phyloP scores from a whole-genome alignment of 2,797 vertebrate species.

The Cyprinella venusta region DNA sequence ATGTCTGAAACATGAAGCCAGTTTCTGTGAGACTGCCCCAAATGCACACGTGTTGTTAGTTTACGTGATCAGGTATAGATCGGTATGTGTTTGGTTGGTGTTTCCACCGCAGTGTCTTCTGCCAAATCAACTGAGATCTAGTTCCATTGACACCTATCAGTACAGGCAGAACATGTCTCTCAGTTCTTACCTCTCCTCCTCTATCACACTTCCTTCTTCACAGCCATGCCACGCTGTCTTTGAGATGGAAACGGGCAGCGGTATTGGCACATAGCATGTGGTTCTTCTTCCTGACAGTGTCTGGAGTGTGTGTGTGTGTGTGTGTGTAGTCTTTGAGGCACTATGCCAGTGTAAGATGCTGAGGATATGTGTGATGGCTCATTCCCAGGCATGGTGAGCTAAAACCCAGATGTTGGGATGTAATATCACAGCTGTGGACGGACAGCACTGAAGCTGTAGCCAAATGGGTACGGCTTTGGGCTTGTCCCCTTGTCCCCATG shows the following conservation, averaged over 20 bases:
- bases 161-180: slow-evolving; percentile 70
- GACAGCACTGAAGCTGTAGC: slow-evolving; percentile 88
- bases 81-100: slow-evolving; percentile 57
- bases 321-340: slow-evolving; percentile 69
- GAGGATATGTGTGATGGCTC: slow-evolving; percentile 93
- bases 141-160: slow-evolving; percentile 80
- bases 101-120: slow-evolving; percentile 56
- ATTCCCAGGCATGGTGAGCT: slow-evolving; percentile 97
- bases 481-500: slow-evolving; percentile 89
- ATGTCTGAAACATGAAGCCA: not conserved
- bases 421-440: slow-evolving; percentile 95
- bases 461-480: slow-evolving; percentile 89
- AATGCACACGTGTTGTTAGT: slow-evolving; percentile 9
- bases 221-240: slow-evolving; percentile 68
- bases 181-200: slow-evolving; percentile 45
- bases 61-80: slow-evolving; percentile 10
- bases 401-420: slow-evolving; percentile 99
- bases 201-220: slow-evolving; percentile 59
- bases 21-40: not conserved
- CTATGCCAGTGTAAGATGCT: slow-evolving; percentile 90
- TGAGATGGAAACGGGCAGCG: slow-evolving; percentile 74
- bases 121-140: slow-evolving; percentile 67
- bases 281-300: slow-evolving; percentile 77
- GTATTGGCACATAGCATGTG: slow-evolving; percentile 74
- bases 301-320: slow-evolving; percentile 60